Evolutionary conservation across 2,797 vertebrate genomes (phyloP).

Genomic region (Forpus xanthops): DNA sequence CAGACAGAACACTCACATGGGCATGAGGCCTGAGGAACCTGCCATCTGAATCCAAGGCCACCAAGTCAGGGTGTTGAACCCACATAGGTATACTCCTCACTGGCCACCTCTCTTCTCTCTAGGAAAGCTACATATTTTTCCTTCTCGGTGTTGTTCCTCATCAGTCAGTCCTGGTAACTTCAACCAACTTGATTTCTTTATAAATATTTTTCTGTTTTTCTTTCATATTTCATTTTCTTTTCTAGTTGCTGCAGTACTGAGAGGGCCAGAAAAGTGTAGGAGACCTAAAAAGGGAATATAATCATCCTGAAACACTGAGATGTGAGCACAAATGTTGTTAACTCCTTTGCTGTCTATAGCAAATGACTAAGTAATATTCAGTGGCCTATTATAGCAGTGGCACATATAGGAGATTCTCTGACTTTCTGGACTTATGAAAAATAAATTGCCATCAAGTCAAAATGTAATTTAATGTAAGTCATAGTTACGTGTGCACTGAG

Average conservation of each 20-base stretch:
- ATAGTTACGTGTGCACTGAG: not conserved
- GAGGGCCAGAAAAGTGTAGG: not conserved
- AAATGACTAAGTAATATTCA: not conserved
- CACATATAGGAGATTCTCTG: not conserved
- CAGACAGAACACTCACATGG: not conserved
- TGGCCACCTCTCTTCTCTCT: not conserved
- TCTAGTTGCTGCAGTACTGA: not conserved
- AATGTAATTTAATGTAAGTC: not conserved
- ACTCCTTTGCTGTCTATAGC: not conserved
- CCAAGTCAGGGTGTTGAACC: not conserved
- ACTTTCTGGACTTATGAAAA: not conserved
- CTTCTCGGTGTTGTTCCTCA: not conserved
- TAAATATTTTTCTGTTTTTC: not conserved
- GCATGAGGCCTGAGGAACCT: not conserved
- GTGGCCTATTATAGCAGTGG: not conserved
- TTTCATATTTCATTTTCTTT: not conserved
- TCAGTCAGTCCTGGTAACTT: not conserved
- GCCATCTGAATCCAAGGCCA: not conserved
- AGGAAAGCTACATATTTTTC: not conserved
- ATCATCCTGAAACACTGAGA: not conserved
- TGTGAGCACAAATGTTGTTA: not conserved
- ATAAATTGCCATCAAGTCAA: not conserved
- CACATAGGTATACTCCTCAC: not conserved
- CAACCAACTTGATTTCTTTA: not conserved
- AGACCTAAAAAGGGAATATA: not conserved